phyloP scores from a whole-genome alignment of 2,113 vertebrate genomes.

The Macrotis lagotis region DNA sequence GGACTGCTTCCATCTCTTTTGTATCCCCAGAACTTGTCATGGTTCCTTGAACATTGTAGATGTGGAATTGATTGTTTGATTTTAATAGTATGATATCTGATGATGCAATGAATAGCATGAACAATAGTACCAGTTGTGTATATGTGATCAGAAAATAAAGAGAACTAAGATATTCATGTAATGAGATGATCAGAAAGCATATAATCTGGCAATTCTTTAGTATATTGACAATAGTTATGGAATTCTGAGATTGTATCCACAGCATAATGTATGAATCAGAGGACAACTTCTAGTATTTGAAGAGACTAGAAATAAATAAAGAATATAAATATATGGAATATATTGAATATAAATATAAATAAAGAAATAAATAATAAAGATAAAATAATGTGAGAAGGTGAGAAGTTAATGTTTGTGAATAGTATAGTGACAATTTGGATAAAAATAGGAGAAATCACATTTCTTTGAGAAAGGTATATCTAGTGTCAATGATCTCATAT shows the following conservation, averaged over 20 bases:
- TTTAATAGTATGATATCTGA: not conserved
- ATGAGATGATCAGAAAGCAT: not conserved
- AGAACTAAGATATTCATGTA: not conserved
- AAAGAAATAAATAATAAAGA: not conserved
- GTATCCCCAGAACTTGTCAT: too few relatives aligned
- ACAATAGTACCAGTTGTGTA: not conserved
- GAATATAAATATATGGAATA: too few relatives aligned
- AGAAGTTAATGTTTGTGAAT: not conserved
- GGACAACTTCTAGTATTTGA: not conserved
- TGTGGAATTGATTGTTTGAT: not conserved
- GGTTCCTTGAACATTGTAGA: too few relatives aligned
- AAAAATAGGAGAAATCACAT: not conserved
- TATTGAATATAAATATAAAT: too few relatives aligned
- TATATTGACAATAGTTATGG: not conserved
- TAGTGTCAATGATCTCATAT: not conserved
- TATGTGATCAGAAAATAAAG: not conserved
- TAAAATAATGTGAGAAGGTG: not conserved
- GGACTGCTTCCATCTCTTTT: too few relatives aligned
- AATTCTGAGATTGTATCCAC: not conserved
- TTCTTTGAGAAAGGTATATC: not conserved
- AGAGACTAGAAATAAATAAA: too few relatives aligned
- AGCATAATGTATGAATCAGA: not conserved
- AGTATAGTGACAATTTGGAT: not conserved
- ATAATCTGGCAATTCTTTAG: not conserved
- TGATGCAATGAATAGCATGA: not conserved